Conservation (phyloP, 1,140 invertebrate genomes). For the Zeugodacus cucurbitae region DNA sequence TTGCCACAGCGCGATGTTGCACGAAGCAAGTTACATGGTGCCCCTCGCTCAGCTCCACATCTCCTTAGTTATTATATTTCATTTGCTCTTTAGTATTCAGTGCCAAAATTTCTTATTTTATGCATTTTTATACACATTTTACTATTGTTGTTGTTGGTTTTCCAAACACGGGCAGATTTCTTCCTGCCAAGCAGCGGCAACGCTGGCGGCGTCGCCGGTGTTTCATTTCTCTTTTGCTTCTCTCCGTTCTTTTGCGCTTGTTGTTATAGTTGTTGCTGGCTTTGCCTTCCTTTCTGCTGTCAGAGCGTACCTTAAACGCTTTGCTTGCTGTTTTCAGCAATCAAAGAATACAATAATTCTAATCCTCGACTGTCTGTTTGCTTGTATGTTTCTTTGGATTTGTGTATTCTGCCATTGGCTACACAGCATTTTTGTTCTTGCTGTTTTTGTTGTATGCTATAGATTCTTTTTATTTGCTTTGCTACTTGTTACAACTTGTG, state of each 20-base stretch:
- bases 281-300: not conserved
- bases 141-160: too few species aligned
- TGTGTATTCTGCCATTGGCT: not conserved
- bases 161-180: not conserved
- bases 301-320: not conserved
- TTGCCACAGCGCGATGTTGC: not conserved
- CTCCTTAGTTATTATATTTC: not conserved
- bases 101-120: not conserved
- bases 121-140: not conserved
- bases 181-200: not conserved
- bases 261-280: too few species aligned
- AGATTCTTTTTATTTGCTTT: not conserved
- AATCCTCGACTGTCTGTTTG: not conserved
- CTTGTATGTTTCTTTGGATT: not conserved
- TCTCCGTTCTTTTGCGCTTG: not conserved
- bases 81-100: constrained; percentile 2
- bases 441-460: not conserved
- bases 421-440: not conserved
- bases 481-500: not conserved
- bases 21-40: not conserved
- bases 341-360: not conserved
- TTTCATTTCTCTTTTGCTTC: not conserved
- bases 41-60: not conserved
- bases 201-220: not conserved
- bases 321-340: not conserved